phyloP scores from a whole-genome alignment of 2,113 vertebrate species.

The Himantopus leucocephalus region DNA sequence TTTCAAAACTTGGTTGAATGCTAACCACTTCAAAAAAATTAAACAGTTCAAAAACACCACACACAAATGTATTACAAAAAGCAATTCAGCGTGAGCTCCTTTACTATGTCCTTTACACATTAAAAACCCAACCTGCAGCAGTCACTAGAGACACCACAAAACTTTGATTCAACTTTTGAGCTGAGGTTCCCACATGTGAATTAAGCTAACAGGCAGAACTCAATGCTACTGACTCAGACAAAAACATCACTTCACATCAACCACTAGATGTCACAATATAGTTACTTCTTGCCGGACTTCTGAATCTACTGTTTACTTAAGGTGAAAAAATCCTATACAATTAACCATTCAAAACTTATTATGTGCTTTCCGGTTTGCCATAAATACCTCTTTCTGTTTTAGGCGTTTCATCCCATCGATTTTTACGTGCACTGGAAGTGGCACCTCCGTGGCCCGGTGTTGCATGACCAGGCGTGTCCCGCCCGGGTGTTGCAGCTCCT shows the following conservation, averaged over 20 bases:
- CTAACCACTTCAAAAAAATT: not conserved
- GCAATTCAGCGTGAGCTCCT: rapidly evolving
- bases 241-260: not conserved
- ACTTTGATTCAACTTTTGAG: not conserved
- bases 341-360: not conserved
- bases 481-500: slow-evolving; percentile 92
- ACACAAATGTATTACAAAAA: not conserved
- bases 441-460: slow-evolving; percentile 94
- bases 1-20: not conserved
- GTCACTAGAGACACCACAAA: not conserved
- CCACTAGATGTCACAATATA: slow-evolving; percentile 21
- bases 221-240: not conserved
- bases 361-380: not conserved
- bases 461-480: slow-evolving; percentile 93
- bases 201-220: not conserved
- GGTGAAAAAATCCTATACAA: not conserved
- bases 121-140: not conserved
- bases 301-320: not conserved
- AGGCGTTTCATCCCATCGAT: slow-evolving; percentile 97
- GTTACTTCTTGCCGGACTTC: not conserved
- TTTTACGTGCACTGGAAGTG: slow-evolving; percentile 94
- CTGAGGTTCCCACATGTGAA: rapidly evolving
- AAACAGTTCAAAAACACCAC: not conserved
- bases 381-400: slow-evolving; percentile 91
- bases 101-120: not conserved